phyloP scores from a whole-genome alignment of 1,140 invertebrate species.

The Homalodisca vitripennis region DNA sequence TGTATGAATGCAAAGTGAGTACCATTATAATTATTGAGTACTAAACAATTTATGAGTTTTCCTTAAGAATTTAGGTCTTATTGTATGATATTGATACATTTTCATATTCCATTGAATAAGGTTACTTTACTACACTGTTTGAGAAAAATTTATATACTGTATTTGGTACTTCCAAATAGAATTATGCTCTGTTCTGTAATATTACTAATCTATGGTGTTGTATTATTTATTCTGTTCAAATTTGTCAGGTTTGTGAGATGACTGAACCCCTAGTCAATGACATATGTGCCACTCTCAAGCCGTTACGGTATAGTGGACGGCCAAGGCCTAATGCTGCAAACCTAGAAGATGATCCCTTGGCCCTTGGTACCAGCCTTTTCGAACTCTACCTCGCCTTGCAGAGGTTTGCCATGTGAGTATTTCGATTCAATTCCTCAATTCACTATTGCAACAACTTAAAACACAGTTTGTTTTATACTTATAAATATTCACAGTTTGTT shows the following conservation, averaged over 20 bases:
- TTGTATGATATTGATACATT: no score
- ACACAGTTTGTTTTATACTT: no score
- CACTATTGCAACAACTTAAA: no score
- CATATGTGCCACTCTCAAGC: slow-evolving; percentile 71
- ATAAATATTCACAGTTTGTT: no score
- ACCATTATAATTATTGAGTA: background rate
- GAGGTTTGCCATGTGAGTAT: slow-evolving; percentile 69
- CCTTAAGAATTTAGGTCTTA: no score
- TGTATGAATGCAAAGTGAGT: slow-evolving; percentile 71
- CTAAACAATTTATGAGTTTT: no score
- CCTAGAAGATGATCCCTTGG: slow-evolving; percentile 58
- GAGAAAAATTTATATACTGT: no score
- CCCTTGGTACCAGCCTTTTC: slow-evolving; percentile 83
- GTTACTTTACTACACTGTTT: no score
- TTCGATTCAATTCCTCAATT: no score
- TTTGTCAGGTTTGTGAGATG: slow-evolving; percentile 58
- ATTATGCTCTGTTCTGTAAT: background rate
- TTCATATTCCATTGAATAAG: no score
- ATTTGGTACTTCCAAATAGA: background rate
- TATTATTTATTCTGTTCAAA: no score
- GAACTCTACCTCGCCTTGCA: slow-evolving; percentile 88
- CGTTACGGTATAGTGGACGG: slow-evolving; percentile 51
- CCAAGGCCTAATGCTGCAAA: slow-evolving; percentile 36
- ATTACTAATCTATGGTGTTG: background rate
- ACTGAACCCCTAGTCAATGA: slow-evolving; percentile 67